phyloP scores from a whole-genome alignment of 1,140 invertebrate species.

The Acyrthosiphon pisum region DNA sequence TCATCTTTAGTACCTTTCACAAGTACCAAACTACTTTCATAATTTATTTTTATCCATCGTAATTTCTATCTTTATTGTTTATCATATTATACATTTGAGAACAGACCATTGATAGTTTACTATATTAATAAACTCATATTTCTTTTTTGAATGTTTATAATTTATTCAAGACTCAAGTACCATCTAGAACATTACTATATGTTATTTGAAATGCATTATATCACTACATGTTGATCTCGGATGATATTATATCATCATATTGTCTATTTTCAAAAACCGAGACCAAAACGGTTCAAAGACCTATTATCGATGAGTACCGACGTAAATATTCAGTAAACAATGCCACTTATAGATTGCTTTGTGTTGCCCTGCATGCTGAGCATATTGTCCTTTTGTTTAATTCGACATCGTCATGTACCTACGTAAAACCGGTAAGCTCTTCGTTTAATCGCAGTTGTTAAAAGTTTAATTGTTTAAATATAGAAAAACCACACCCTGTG shows the following conservation, averaged over 20 bases:
- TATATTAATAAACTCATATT: neutral
- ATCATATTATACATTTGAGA: neutral
- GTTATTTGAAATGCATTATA: neutral
- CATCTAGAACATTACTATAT: neutral
- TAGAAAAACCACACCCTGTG: neutral
- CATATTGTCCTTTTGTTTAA: neutral
- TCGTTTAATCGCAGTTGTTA: neutral
- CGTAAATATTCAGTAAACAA: neutral
- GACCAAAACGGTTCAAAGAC: neutral
- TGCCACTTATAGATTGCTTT: constrained; percentile 9
- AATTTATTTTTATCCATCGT: neutral
- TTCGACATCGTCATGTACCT: neutral
- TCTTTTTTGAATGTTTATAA: neutral
- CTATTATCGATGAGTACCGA: neutral
- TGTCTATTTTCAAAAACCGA: neutral
- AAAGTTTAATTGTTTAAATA: neutral
- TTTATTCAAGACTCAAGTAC: neutral
- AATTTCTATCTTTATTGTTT: neutral
- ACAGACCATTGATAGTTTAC: neutral
- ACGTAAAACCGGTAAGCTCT: neutral
- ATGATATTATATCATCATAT: neutral
- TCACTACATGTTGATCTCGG: neutral
- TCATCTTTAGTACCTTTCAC: no score
- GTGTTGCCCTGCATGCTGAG: neutral
- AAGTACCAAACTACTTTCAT: neutral